Base-by-base conservation (phyloP, 2,113 vertebrate genomes). In the Megalops atlanticus region DNA sequence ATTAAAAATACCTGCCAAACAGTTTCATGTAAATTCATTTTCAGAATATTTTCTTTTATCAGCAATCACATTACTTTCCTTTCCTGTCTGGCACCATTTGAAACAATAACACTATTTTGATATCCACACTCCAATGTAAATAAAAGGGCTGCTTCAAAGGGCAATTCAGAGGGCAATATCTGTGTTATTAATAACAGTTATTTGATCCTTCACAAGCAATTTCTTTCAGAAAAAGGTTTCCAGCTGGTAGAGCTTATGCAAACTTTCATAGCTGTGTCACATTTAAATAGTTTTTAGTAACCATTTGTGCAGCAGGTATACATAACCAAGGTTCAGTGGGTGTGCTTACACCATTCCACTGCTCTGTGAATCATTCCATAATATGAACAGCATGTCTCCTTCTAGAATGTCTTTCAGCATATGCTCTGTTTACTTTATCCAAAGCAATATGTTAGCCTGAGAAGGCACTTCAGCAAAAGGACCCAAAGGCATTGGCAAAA, bases 191-290 rank as follows among this genome's bases (percentile, higher is more conserved):
- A 64, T 64, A 31, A 64, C 8, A n/a, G 58, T 27, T 64, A 64
- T 4, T 27, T 64, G 58, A 64, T 31, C n/a, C 58, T 11, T 64
- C n/a, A 31, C 58, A 64, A 31, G 58, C 58, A 64, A 31, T 54
- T 16, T 10, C n/a, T 27, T 64, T 10, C 58, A 64, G 1, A 31
- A 31, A 64, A 31, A n/a, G n/a, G n/a, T 27, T 11, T 58, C 16
- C 76, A 58, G 76, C 49, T 77, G 76, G 33, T n/a, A 77, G 33
- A 77, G 39, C 35, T 49, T 16, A 39, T n/a, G 33, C 76, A 52
- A 47, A 76, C 3, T 41, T 31, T 47, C 33, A 35, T 36, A 31
- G 21, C n/a, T 18, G 31, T 31, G 49, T 24, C n/a, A 35, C 71
- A 69, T 36, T 24, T n/a, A n/a, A 31, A 21, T 41, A 36, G 52